A percentile compares a stretch with the other conserved stretches of the same genome.
These are phyloP conservation scores for Byasa hedistus DNA, from an alignment of 2,888 invertebrate genomes.

Conservation along the genomic window DNA sequence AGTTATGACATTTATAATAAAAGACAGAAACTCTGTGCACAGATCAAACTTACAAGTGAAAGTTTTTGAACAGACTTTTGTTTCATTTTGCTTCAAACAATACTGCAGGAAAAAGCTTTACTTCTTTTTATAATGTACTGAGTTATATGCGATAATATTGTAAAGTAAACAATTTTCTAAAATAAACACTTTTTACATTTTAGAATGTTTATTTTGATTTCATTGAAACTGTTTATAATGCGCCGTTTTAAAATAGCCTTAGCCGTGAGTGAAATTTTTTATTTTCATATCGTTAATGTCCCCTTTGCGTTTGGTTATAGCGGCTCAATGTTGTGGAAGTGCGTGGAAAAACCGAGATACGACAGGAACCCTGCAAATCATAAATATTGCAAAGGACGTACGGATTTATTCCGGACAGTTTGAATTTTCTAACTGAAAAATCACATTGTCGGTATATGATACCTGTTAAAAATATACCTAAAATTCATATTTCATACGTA, in stretches of 20 bases:
- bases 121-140: too few relatives aligned
- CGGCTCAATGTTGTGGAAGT: conserved; percentile 71
- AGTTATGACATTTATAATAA: too few relatives aligned
- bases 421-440: conserved; percentile 38
- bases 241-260: background rate
- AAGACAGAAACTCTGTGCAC: too few relatives aligned
- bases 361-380: conserved; percentile 55
- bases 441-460: background rate
- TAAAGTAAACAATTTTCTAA: background rate
- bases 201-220: too few relatives aligned
- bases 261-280: conserved; percentile 11
- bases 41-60: too few relatives aligned
- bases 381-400: conserved; percentile 60
- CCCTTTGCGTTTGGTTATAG: conserved; percentile 54
- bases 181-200: too few relatives aligned
- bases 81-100: too few relatives aligned
- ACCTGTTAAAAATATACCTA: background rate
- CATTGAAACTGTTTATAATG: background rate
- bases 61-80: too few relatives aligned
- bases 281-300: conserved; percentile 49
- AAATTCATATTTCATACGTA: background rate
- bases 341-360: conserved; percentile 67
- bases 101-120: background rate
- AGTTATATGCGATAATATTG: too few relatives aligned
- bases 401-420: conserved; percentile 55